Evolutionary conservation across 2,888 invertebrate genomes (phyloP).

Genomic region (Cheilosia soror): DNA sequence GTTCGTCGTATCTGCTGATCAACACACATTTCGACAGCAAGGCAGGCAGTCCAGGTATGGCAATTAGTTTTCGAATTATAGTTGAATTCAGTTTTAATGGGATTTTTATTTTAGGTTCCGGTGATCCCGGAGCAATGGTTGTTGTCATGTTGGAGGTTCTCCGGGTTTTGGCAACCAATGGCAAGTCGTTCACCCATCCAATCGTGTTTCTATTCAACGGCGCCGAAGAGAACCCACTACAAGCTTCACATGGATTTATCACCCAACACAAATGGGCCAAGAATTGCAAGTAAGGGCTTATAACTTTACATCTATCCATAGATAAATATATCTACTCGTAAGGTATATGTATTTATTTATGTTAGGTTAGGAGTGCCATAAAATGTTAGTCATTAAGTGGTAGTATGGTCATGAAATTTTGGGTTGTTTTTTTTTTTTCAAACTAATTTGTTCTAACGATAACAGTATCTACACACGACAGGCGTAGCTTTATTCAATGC

Average conservation of each 20-base stretch:
- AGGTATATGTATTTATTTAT: no score
- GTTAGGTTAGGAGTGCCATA: no score
- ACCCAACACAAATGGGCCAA: slow-evolving; percentile 92
- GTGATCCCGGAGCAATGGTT: slow-evolving; percentile 87
- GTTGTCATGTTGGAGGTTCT: slow-evolving; percentile 87
- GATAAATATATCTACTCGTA: no score
- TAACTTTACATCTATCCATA: neutral
- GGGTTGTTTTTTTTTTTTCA: no score
- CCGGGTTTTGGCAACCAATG: slow-evolving; percentile 81
- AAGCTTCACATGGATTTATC: slow-evolving; percentile 88
- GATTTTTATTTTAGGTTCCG: slow-evolving; percentile 82
- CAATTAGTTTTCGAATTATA: neutral
- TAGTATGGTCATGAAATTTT: no score
- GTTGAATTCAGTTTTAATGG: neutral
- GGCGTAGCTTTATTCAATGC: no score
- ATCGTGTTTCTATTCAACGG: slow-evolving; percentile 88
- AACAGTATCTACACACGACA: no score
- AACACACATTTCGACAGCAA: slow-evolving; percentile 98
- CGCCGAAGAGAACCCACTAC: slow-evolving; percentile 87
- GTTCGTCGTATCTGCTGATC: slow-evolving; percentile 85
- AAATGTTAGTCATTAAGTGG: no score
- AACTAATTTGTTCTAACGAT: no score
- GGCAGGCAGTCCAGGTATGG: slow-evolving; percentile 90
- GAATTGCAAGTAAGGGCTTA: slow-evolving; percentile 84
- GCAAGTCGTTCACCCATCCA: slow-evolving; percentile 84